These are phyloP conservation scores for Pelvicachromis taeniatus DNA, from an alignment of 2,113 vertebrate species.

Conservation along the genomic window DNA sequence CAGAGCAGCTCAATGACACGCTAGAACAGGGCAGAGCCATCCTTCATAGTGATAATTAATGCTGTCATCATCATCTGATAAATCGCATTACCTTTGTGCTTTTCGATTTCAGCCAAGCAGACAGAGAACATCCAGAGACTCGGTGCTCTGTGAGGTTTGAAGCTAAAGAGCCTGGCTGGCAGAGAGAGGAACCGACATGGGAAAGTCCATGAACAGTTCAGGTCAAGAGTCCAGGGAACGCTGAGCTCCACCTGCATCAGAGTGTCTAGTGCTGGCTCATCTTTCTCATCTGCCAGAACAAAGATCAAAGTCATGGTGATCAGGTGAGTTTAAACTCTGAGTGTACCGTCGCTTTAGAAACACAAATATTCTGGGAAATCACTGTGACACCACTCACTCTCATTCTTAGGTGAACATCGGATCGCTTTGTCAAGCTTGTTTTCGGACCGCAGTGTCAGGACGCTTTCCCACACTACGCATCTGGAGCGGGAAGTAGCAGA, in stretches of 20 bases:
- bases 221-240: constrained; percentile 10
- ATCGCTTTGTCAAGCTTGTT: background rate
- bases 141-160: background rate
- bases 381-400: background rate
- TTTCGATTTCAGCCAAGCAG: constrained; percentile 71
- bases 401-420: background rate
- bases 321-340: background rate
- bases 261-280: background rate
- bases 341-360: background rate
- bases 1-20: background rate
- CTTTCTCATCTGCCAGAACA: background rate
- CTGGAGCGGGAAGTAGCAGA: constrained; percentile 25
- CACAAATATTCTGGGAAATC: background rate
- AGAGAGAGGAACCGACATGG: constrained; percentile 22
- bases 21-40: background rate
- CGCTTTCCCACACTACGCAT: constrained; percentile 55
- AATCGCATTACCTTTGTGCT: constrained; percentile 52
- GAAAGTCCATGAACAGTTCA: constrained; percentile 23
- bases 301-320: background rate
- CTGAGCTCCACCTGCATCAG: constrained; percentile 39
- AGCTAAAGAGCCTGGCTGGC: constrained; percentile 14
- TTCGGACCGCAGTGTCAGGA: constrained; percentile 62
- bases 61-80: background rate
- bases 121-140: constrained; percentile 66
- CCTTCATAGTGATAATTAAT: background rate